Conservation (phyloP, 2,113 vertebrate species). For the Phalacrocorax pelagicus region DNA sequence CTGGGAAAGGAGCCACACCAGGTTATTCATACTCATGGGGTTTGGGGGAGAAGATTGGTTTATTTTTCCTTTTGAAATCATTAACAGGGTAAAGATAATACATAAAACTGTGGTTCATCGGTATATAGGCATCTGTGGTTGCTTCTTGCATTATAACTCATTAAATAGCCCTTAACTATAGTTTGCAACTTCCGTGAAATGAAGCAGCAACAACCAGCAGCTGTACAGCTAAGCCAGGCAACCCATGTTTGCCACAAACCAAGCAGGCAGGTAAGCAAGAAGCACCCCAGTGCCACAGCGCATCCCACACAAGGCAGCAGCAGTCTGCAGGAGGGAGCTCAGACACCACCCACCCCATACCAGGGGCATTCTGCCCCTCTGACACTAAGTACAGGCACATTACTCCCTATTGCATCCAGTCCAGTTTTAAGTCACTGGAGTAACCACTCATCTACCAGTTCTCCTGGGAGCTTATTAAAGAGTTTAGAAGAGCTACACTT, state of each 20-base stretch:
- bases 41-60: background rate
- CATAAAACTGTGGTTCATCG: background rate
- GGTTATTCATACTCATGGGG: background rate
- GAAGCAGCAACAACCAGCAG: background rate
- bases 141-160: background rate
- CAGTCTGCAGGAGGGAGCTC: background rate
- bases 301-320: background rate
- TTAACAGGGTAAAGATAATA: background rate
- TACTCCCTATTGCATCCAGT: background rate
- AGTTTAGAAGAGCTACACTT: background rate
- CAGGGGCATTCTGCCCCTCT: background rate
- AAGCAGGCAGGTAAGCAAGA: background rate
- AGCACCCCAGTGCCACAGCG: background rate
- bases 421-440: conserved; percentile 22
- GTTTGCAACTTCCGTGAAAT: background rate
- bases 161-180: background rate
- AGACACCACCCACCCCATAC: background rate
- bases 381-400: background rate
- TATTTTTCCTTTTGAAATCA: background rate
- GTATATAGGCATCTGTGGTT: background rate
- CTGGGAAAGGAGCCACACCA: background rate
- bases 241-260: rapidly evolving
- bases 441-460: background rate
- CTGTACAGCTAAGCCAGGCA: background rate
- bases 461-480: conserved; percentile 37